phyloP scores from a whole-genome alignment of 2,888 invertebrate genomes.

The Netelia virgata region DNA sequence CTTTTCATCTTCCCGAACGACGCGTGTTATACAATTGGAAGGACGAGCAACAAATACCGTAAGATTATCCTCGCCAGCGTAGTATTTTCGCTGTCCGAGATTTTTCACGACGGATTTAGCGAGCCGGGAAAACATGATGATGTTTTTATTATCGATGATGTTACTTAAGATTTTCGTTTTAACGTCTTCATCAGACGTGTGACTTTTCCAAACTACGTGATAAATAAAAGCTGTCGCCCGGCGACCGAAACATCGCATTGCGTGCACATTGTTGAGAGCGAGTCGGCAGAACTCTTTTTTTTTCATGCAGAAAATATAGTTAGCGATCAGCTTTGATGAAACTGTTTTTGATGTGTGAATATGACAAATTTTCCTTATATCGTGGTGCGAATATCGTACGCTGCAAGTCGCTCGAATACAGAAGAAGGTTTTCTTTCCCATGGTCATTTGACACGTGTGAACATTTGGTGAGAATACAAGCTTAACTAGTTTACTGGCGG shows the following conservation, averaged over 20 bases:
- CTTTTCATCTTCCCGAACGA: too few species aligned
- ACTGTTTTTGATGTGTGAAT: neutral
- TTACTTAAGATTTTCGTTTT: slow-evolving; percentile 76
- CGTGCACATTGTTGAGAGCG: slow-evolving; percentile 38
- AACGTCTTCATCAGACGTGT: slow-evolving; percentile 73
- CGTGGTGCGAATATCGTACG: too few species aligned
- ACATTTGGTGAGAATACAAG: too few species aligned
- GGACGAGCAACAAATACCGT: slow-evolving; percentile 68
- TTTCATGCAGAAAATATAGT: neutral
- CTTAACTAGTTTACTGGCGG: neutral
- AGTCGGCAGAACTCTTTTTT: slow-evolving; percentile 3
- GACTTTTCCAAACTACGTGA: slow-evolving; percentile 74
- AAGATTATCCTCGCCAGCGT: slow-evolving; percentile 70
- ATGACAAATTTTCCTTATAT: too few species aligned
- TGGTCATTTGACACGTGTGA: too few species aligned
- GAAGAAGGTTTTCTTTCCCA: too few species aligned
- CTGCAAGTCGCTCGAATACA: too few species aligned
- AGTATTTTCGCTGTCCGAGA: slow-evolving; percentile 72
- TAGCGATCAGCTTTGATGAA: neutral
- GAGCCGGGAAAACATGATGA: slow-evolving; percentile 79
- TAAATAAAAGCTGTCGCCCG: slow-evolving; percentile 66
- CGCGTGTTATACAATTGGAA: neutral
- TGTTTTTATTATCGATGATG: slow-evolving; percentile 60
- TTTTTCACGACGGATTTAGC: slow-evolving; percentile 78
- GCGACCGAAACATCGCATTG: slow-evolving; percentile 54